Evolutionary conservation across 2,113 vertebrate species (phyloP).

Genomic region (Taxidea taxus): DNA sequence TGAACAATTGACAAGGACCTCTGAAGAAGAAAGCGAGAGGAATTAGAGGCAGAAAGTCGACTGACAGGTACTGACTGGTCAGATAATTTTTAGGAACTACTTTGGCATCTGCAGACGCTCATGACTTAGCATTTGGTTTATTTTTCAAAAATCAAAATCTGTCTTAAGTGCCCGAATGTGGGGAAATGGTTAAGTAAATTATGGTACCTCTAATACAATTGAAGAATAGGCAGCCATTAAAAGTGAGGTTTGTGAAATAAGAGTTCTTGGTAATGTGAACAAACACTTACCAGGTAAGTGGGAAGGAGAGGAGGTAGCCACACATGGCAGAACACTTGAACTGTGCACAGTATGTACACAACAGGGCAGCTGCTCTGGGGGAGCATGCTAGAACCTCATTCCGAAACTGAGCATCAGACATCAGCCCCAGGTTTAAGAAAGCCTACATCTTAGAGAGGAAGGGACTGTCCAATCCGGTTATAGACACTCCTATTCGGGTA

Average conservation of each 20-base stretch:
- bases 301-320: too few species aligned
- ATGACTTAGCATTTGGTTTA: background rate
- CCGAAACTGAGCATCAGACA: background rate
- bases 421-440: background rate
- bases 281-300: background rate
- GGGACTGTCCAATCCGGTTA: background rate
- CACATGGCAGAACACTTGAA: fast-evolving
- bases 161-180: background rate
- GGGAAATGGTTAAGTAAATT: background rate
- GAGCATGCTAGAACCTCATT: background rate
- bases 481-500: fast-evolving
- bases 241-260: background rate
- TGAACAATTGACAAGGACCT: background rate
- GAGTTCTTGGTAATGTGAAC: background rate
- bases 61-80: background rate
- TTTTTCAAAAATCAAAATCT: background rate
- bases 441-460: background rate
- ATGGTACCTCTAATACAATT: background rate
- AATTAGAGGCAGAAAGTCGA: background rate
- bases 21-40: background rate
- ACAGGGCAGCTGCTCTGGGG: background rate
- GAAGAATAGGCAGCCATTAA: background rate
- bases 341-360: too few species aligned
- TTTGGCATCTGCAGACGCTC: background rate
- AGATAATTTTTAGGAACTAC: background rate